Conservation (phyloP, 2,113 vertebrate species). For the Oryzias melastigma region DNA sequence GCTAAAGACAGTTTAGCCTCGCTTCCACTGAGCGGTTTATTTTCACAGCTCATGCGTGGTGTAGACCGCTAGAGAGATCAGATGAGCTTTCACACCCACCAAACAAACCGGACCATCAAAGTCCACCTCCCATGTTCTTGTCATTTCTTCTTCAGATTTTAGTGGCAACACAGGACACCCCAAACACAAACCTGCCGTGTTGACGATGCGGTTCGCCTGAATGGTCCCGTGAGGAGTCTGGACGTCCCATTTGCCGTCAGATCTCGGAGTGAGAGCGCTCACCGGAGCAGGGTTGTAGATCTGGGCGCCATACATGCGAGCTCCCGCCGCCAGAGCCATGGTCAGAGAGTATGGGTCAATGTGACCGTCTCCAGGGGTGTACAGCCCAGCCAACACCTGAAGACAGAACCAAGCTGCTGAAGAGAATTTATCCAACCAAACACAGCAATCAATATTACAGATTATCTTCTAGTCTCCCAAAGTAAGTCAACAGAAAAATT, state of each 20-base stretch:
- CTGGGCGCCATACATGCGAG: slow-evolving; percentile 92
- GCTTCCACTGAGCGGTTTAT: too few relatives aligned
- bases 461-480: too few relatives aligned
- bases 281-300: slow-evolving; percentile 88
- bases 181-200: slow-evolving; percentile 82
- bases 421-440: too few relatives aligned
- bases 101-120: too few relatives aligned
- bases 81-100: too few relatives aligned
- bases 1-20: too few relatives aligned
- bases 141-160: too few relatives aligned
- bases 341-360: slow-evolving; percentile 99
- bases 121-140: background rate
- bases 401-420: background rate
- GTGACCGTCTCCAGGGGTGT: slow-evolving; percentile 95
- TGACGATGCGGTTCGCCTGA: slow-evolving; percentile 87
- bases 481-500: too few relatives aligned
- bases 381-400: slow-evolving; percentile 91
- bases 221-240: slow-evolving; percentile 88
- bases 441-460: too few relatives aligned
- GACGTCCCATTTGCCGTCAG: slow-evolving; percentile 91
- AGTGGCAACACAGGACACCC: background rate
- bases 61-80: too few relatives aligned
- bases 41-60: too few relatives aligned
- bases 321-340: slow-evolving; percentile 96
- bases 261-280: slow-evolving; percentile 75